Base-by-base conservation (phyloP, 1,140 invertebrate species). In the Neodiprion fabricii region DNA sequence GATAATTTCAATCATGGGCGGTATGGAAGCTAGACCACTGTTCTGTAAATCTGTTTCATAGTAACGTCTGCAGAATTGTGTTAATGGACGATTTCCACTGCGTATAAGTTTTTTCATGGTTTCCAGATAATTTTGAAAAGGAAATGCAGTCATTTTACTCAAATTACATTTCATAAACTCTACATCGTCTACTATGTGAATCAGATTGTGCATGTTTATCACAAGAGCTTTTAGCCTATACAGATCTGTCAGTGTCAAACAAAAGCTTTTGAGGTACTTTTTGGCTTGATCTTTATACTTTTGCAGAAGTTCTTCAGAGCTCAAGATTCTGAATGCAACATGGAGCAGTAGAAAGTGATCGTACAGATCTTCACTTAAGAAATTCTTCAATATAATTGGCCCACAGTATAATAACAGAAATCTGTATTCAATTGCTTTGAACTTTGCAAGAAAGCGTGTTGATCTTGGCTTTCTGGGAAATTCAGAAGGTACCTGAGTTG, bases 331-430 rank as follows among this genome's bases (percentile, higher is more conserved):
- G 7, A 53, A 75, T 10, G 74, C 74, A 48, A 72, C 67, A 67
- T 75, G 74, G 10, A 72, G 71, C 17, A 75, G 53, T 48, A 75
- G 69, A 28, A 75, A 75, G 49, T 75, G 74, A 7, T 69, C 50
- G 10, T 71, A 75, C 12, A 67, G 14, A 8, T 17, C 72, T 17
- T 11, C 5, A 28, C 48, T 50, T 12, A 75, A 8, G 47, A 75
- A 48, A 48, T 65, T 12, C 70, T 68, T 68, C 9, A 75, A 71
- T 7, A 75, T n/a, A 50, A 72, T 72, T 47, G 71, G 74, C 28
- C 28, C 28, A 40, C 28, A 40, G 28, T 40, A 40, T 40, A 40
- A 40, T 40, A 40, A 40, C 28, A 40, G 28, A 40, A 40, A 40
- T 40, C 28, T 40, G 28, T 40, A 40, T 40, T 40, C 28, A 3